A percentile compares a stretch with the other conserved stretches of the same genome.
These are phyloP conservation scores for Atlantisia rogersi DNA, from an alignment of 2,113 vertebrate genomes.

Conservation along the genomic window DNA sequence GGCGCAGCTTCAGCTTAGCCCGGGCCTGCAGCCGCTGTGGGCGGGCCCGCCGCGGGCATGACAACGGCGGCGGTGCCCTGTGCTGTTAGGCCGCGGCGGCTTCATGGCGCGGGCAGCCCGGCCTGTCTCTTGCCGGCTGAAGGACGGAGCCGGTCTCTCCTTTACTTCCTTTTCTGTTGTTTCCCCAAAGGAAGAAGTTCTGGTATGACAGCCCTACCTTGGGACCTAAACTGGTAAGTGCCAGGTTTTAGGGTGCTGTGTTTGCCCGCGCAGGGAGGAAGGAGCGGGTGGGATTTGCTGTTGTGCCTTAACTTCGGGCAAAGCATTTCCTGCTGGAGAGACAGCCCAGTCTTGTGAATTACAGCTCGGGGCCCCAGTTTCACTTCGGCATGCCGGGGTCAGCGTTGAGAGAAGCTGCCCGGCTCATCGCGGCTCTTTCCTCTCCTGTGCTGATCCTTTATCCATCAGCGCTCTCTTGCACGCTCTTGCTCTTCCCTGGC, in stretches of 20 bases:
- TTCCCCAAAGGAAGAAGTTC: constrained; percentile 78
- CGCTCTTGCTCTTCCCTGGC: accelerated
- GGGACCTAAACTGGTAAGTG: constrained; percentile 64
- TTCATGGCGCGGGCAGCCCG: too few relatives aligned
- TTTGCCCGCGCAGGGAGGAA: neutral
- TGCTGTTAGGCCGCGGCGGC: too few relatives aligned
- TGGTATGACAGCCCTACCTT: constrained; percentile 81
- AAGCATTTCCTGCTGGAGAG: neutral
- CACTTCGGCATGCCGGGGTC: accelerated
- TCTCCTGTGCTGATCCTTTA: neutral
- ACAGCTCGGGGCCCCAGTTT: neutral
- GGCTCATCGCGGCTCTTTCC: neutral
- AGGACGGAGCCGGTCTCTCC: neutral
- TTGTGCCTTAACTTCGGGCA: neutral
- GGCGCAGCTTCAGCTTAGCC: too few relatives aligned
- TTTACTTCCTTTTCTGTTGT: neutral
- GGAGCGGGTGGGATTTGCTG: neutral
- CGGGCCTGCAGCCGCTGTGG: neutral
- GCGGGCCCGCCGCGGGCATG: neutral
- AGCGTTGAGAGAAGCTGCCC: neutral
- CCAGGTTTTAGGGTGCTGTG: accelerated
- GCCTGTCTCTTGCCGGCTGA: neutral
- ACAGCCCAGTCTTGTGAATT: neutral
- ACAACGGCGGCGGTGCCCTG: too few relatives aligned
- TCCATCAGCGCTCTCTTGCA: accelerated